Evolutionary conservation across 2,113 vertebrate species (phyloP).

Genomic region (Trematomus loennbergii): DNA sequence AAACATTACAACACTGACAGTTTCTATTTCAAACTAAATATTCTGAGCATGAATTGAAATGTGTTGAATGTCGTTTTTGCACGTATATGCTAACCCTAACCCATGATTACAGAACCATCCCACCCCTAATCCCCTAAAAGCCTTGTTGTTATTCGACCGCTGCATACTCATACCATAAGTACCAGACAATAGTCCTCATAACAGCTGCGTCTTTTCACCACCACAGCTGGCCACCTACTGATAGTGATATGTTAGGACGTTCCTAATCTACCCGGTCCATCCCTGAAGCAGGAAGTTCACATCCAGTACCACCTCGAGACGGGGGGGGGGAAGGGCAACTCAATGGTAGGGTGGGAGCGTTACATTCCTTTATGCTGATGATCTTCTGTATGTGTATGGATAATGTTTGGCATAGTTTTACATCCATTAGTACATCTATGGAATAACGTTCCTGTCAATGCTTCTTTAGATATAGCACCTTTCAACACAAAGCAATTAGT

Average conservation of each 20-base stretch:
- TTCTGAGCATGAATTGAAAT: not conserved
- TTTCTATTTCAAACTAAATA: too few species aligned
- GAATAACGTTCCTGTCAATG: not conserved
- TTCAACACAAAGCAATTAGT: too few species aligned
- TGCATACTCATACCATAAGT: too few species aligned
- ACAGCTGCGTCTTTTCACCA: slow-evolving; percentile 44
- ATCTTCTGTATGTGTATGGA: slow-evolving; percentile 8
- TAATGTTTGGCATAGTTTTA: slow-evolving; percentile 5
- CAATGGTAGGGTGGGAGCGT: not conserved
- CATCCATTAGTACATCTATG: not conserved
- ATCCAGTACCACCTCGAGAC: slow-evolving; percentile 63
- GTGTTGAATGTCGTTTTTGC: not conserved
- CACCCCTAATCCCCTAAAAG: not conserved
- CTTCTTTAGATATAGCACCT: too few species aligned
- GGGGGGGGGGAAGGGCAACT: not conserved
- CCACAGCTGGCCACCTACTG: slow-evolving; percentile 30
- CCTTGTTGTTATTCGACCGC: not conserved
- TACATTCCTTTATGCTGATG: slow-evolving; percentile 18
- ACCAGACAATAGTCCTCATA: slow-evolving; percentile 4
- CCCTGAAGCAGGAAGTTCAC: slow-evolving; percentile 32
- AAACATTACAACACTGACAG: too few species aligned
- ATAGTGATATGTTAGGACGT: slow-evolving; percentile 12
- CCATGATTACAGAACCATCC: not conserved
- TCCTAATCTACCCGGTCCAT: slow-evolving; percentile 33
- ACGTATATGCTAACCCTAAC: not conserved